Evolutionary conservation across 2,888 invertebrate genomes (phyloP), one percentile per base, ranked within the genome.

Genomic region (Leucozona laternaria): DNA sequence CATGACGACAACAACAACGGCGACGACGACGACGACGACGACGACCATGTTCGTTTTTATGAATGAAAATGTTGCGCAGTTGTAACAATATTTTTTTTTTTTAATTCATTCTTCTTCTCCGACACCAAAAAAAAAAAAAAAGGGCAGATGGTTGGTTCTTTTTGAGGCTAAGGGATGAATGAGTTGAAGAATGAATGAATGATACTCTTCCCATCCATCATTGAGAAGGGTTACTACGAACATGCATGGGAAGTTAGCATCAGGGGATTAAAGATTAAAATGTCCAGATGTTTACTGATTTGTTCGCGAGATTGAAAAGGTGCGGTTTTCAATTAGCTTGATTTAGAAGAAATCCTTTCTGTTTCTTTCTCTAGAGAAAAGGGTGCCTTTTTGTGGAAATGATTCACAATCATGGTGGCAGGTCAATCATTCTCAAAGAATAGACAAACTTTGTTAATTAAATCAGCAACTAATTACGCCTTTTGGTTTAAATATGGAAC

Each of bases 51-150:
- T 17, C 22, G 55, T 45, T 66, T 79, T 84, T 80, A 72, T 68
- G 84, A 85, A 85, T 84, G 80, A 85, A 53, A 53, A 80, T 80
- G 84, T 85, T 85, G 76, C 84, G 84, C 79, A 84, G 84, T 84
- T 84, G 84, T 79, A 84, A 77, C 80, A 80, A 85, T 76, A 79
- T 20, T 50, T 53, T 68, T 20, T 17, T 22, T 25, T 15, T 7
- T 68, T n/a, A n/a, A n/a, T 31, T 31, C 31, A 31, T 31, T 31
- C 31, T 31, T 68, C 48, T 66, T 66, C 2, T n/a, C n/a, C n/a
- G n/a, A n/a, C n/a, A n/a, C n/a, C n/a, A n/a, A n/a, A n/a, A n/a
- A n/a, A n/a, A n/a, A 53, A 28, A 37, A 70, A 76, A 66, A 57
- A 55, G 58, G 76, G 76, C 79, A 84, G 79, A 76, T 84, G 83